Conservation (phyloP, 2,888 invertebrate genomes). For the Diachrysia chrysitis region DNA sequence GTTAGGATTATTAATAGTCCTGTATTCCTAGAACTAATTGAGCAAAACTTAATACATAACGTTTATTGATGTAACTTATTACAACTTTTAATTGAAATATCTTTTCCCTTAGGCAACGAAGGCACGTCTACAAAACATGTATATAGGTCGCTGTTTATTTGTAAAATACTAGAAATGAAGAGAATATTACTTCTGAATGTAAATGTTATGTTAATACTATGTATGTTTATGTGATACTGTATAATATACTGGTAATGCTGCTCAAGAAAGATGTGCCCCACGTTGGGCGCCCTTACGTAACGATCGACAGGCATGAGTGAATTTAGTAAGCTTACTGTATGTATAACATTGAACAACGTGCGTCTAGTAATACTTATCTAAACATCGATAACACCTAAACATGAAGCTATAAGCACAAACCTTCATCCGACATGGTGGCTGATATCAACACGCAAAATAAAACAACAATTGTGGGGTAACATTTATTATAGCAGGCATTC, state of each 20-base stretch:
- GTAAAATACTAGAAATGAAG: slow-evolving; percentile 6
- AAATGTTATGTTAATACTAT: not conserved
- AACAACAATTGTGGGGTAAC: slow-evolving; percentile 82
- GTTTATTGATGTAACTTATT: not conserved
- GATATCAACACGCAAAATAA: slow-evolving; percentile 81
- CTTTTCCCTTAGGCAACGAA: not conserved
- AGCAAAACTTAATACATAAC: not conserved
- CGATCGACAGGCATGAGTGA: slow-evolving; percentile 42
- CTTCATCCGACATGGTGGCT: slow-evolving; percentile 50
- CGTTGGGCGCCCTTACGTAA: slow-evolving; percentile 61
- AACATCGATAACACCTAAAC: slow-evolving; percentile 58
- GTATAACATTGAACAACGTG: slow-evolving; percentile 44
- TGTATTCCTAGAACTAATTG: not conserved
- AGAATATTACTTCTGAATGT: not conserved
- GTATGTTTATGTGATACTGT: slow-evolving; percentile 5
- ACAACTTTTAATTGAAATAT: slow-evolving; percentile 4
- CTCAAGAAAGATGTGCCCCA: slow-evolving; percentile 34
- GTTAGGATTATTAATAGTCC: not conserved
- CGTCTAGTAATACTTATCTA: slow-evolving; percentile 57
- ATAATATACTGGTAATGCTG: slow-evolving; percentile 9
- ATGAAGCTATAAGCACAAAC: slow-evolving; percentile 65
- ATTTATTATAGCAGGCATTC: slow-evolving; percentile 83
- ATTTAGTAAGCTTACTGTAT: slow-evolving; percentile 39
- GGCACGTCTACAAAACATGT: not conserved
- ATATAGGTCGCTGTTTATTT: slow-evolving; percentile 6